These are phyloP conservation scores for Garra rufa DNA, from an alignment of 2,113 vertebrate species.

Conservation along the genomic window DNA sequence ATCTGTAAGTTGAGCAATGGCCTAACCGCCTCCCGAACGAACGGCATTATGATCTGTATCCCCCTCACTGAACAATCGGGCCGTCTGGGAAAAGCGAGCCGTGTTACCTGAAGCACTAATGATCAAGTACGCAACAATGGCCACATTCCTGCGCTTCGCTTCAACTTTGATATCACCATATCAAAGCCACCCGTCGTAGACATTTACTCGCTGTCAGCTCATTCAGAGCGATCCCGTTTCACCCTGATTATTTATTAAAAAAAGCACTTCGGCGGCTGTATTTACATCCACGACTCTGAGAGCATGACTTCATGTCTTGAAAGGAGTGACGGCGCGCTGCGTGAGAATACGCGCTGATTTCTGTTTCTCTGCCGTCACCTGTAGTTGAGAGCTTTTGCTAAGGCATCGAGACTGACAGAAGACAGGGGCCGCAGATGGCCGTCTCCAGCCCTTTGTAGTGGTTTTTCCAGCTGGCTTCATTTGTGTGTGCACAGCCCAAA, in stretches of 20 bases:
- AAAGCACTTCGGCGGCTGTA: conserved; percentile 54
- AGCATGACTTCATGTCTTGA: conserved; percentile 11
- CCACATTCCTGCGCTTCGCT: conserved; percentile 63
- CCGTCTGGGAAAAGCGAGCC: conserved; percentile 45
- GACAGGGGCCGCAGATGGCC: conserved; percentile 56
- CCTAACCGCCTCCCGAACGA: conserved; percentile 44
- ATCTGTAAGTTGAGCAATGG: conserved; percentile 58
- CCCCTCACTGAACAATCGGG: conserved; percentile 52
- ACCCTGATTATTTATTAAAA: conserved; percentile 67
- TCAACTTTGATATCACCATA: conserved; percentile 71
- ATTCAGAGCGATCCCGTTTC: conserved; percentile 69
- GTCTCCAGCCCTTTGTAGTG: conserved; percentile 59
- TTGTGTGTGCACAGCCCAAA: conserved; percentile 43
- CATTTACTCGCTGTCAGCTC: conserved; percentile 44
- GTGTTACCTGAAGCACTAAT: conserved; percentile 62
- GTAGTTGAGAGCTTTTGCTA: conserved; percentile 6
- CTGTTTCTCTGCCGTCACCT: background rate
- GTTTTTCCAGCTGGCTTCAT: conserved; percentile 59
- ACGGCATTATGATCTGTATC: conserved; percentile 61
- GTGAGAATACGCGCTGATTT: background rate
- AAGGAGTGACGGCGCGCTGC: background rate
- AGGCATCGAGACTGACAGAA: conserved; percentile 53
- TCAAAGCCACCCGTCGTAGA: conserved; percentile 66
- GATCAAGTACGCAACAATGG: conserved; percentile 67
- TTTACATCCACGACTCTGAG: background rate